Evolutionary conservation across 1,140 invertebrate genomes (phyloP).

Genomic region (Zaprionus nigranus): DNA sequence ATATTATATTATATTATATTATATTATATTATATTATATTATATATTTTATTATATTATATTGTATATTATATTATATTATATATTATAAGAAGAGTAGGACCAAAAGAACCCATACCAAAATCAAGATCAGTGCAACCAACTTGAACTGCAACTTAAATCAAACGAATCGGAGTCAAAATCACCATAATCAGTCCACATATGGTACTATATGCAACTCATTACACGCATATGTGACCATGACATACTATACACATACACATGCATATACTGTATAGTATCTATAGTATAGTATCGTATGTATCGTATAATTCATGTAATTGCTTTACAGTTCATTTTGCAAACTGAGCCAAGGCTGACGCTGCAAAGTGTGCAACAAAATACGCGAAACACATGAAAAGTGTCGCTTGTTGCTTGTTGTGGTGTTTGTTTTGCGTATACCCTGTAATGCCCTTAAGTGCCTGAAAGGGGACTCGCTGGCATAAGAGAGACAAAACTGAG

Average conservation of each 20-base stretch:
- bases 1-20: no score
- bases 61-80: no score
- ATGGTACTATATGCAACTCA: neutral
- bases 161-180: no score
- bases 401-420: neutral
- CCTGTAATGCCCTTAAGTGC: neutral
- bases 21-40: no score
- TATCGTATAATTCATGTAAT: conserved; percentile 34
- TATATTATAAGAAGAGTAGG: no score
- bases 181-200: neutral
- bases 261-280: neutral
- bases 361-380: conserved; percentile 34
- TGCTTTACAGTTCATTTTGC: conserved; percentile 39
- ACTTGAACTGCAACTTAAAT: neutral
- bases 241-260: neutral
- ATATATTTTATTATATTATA: no score
- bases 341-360: conserved; percentile 20
- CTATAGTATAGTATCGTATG: neutral
- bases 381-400: conserved; percentile 23
- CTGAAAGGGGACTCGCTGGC: neutral
- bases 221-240: neutral
- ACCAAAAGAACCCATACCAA: no score
- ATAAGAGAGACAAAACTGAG: no score
- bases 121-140: no score
- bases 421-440: conserved; percentile 17